Conservation (phyloP, 2,888 invertebrate species). For the Euproctis similis region DNA sequence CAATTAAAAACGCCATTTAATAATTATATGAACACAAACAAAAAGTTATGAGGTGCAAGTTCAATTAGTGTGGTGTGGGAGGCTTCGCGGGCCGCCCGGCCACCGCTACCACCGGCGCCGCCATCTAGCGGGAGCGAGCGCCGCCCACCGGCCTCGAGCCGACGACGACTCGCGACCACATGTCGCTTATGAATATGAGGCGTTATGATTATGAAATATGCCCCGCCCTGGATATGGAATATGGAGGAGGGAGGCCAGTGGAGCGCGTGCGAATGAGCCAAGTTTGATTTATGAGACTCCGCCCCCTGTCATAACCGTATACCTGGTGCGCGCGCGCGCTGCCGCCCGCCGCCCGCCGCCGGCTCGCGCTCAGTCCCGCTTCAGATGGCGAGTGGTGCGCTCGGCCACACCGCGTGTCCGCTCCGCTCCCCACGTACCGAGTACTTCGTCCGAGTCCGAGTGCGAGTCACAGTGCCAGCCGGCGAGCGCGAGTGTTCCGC, state of each 20-base stretch:
- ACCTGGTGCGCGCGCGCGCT: slow-evolving; percentile 78
- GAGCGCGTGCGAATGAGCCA: slow-evolving; percentile 79
- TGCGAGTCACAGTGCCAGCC: slow-evolving; percentile 45
- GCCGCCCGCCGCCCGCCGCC: slow-evolving; percentile 58
- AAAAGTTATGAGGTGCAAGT: slow-evolving; percentile 65
- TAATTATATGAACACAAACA: slow-evolving; percentile 48
- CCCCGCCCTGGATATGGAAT: slow-evolving; percentile 77
- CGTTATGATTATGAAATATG: slow-evolving; percentile 77
- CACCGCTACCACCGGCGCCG: no score
- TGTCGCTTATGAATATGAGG: slow-evolving; percentile 76
- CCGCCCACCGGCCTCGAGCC: slow-evolving; percentile 50
- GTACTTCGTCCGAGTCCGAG: slow-evolving; percentile 47
- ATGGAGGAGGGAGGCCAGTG: slow-evolving; percentile 78
- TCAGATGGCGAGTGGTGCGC: slow-evolving; percentile 73
- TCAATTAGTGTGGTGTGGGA: slow-evolving; percentile 71
- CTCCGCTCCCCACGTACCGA: slow-evolving; percentile 37
- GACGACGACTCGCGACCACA: slow-evolving; percentile 41
- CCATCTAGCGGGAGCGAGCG: slow-evolving; percentile 69
- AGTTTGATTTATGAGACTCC: slow-evolving; percentile 83
- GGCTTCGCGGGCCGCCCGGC: slow-evolving; percentile 64
- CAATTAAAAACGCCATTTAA: slow-evolving; percentile 29
- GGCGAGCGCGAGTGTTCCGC: slow-evolving; percentile 43
- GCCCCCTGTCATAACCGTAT: slow-evolving; percentile 82
- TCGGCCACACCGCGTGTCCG: slow-evolving; percentile 49
- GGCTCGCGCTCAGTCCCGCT: slow-evolving; percentile 71